Percentiles rank a stretch among this genome's conserved stretches.
These are phyloP conservation scores for Channallabes apus DNA, from an alignment of 2,797 vertebrate species.

Conservation along the genomic window DNA sequence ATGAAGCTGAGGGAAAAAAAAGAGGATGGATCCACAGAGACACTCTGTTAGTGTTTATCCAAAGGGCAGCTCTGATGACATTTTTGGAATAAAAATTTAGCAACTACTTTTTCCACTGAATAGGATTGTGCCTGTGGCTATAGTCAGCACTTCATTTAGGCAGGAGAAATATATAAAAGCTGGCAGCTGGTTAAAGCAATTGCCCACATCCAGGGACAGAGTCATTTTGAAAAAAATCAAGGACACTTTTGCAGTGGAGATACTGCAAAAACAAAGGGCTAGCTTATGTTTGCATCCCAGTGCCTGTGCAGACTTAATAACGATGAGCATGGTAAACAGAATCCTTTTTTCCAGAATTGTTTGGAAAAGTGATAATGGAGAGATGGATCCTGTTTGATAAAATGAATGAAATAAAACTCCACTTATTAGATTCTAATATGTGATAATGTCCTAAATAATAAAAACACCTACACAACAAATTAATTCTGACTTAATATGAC, in stretches of 20 bases:
- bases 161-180: constrained; percentile 64
- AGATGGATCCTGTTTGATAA: not conserved
- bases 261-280: constrained; percentile 39
- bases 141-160: constrained; percentile 57
- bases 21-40: constrained; percentile 50
- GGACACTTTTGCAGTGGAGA: constrained; percentile 44
- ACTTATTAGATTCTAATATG: constrained; percentile 6
- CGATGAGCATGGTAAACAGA: constrained; percentile 36
- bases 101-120: constrained; percentile 52
- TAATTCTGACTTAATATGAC: constrained; percentile 53
- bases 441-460: constrained; percentile 43
- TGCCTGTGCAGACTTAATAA: constrained; percentile 21
- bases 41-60: constrained; percentile 46
- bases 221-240: constrained; percentile 56
- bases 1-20: constrained; percentile 43
- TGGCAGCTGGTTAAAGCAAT: constrained; percentile 68
- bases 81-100: constrained; percentile 41
- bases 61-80: constrained; percentile 45
- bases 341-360: constrained; percentile 17
- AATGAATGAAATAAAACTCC: constrained; percentile 29
- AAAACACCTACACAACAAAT: constrained; percentile 63
- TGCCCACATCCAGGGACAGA: constrained; percentile 64
- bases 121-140: constrained; percentile 61
- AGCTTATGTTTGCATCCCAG: constrained; percentile 42
- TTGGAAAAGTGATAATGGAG: not conserved